These are phyloP conservation scores for Nycticebus coucang DNA, from an alignment of 2,113 vertebrate genomes.

Conservation along the genomic window DNA sequence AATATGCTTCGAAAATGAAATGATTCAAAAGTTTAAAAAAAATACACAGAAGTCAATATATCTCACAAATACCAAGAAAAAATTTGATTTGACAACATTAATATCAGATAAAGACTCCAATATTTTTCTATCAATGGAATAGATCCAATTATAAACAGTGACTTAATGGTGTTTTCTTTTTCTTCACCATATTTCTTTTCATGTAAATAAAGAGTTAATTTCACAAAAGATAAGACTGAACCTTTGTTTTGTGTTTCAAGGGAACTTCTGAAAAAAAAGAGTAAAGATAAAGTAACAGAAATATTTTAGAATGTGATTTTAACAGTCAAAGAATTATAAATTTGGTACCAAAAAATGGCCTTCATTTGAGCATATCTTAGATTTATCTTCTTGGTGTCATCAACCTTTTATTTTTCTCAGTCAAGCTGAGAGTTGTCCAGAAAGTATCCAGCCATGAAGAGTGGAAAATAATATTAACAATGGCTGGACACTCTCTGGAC, in stretches of 20 bases:
- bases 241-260: not conserved
- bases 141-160: not conserved
- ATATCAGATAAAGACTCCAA: not conserved
- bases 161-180: not conserved
- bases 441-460: too few relatives aligned
- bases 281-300: not conserved
- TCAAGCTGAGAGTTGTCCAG: not conserved
- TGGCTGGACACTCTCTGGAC: too few relatives aligned
- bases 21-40: not conserved
- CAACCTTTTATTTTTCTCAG: not conserved
- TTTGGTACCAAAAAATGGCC: not conserved
- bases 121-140: not conserved
- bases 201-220: not conserved
- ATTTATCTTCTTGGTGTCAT: not conserved
- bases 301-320: not conserved
- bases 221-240: not conserved
- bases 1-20: not conserved
- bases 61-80: not conserved
- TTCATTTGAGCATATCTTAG: not conserved
- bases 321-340: not conserved
- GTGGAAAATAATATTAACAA: too few relatives aligned
- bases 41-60: not conserved
- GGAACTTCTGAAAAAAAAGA: not conserved
- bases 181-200: not conserved
- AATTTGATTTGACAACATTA: not conserved